These are phyloP conservation scores for Nipponia nippon DNA, from an alignment of 2,113 vertebrate species.

Conservation along the genomic window DNA sequence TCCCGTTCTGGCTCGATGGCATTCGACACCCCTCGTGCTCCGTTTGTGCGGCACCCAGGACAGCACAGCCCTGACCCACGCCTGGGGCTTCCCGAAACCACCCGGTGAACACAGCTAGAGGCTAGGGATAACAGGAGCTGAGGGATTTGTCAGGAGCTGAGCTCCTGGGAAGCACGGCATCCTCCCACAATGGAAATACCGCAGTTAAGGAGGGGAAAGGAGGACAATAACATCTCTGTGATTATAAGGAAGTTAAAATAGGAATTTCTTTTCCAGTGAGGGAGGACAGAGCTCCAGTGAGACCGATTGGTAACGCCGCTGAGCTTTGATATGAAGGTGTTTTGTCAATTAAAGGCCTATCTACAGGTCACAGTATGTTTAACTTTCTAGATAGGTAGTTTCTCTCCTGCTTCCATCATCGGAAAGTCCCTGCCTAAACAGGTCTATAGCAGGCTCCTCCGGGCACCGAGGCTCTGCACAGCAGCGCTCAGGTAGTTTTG, in stretches of 20 bases:
- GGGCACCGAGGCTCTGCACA: neutral
- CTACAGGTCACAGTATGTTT: neutral
- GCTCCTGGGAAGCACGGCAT: neutral
- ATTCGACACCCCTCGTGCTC: neutral
- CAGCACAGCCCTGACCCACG: neutral
- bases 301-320: neutral
- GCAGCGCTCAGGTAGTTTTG: neutral
- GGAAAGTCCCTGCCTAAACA: neutral
- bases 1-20: neutral
- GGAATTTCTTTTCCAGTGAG: neutral
- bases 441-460: neutral
- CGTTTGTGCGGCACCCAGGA: neutral
- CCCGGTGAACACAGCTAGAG: neutral
- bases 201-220: neutral
- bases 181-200: neutral
- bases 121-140: neutral
- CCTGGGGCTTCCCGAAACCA: rapidly evolving
- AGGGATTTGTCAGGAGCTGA: neutral
- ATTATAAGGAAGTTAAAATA: neutral
- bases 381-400: neutral
- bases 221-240: neutral
- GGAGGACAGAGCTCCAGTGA: neutral
- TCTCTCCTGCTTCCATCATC: neutral
- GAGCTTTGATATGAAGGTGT: neutral
- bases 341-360: neutral